phyloP scores from a whole-genome alignment of 2,888 invertebrate species.

The Nasonia oneida region DNA sequence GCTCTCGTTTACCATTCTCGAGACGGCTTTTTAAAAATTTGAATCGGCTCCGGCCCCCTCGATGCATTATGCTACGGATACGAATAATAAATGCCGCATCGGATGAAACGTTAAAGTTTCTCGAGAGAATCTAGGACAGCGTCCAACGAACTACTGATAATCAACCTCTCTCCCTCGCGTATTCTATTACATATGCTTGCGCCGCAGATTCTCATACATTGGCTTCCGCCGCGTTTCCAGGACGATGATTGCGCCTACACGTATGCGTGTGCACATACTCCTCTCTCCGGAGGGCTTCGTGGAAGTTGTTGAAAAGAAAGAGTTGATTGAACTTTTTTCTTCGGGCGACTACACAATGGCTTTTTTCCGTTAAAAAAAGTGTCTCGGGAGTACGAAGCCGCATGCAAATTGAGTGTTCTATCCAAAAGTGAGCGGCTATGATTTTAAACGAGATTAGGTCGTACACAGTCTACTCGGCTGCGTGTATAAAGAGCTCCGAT shows the following conservation, averaged over 20 bases:
- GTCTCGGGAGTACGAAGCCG: background rate
- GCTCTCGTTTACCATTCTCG: background rate
- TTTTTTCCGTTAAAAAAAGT: background rate
- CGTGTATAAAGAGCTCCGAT: background rate
- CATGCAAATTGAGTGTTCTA: background rate
- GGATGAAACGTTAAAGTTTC: background rate
- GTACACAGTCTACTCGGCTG: background rate
- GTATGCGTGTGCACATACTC: background rate
- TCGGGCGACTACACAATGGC: background rate
- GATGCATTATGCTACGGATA: background rate
- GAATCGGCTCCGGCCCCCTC: background rate
- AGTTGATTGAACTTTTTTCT: constrained; percentile 1
- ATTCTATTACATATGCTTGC: background rate
- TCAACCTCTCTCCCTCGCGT: no score
- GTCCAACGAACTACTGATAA: background rate
- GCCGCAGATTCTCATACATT: background rate
- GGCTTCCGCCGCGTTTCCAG: constrained; percentile 34
- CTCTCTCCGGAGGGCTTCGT: background rate
- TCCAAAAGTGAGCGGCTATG: background rate
- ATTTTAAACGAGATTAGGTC: background rate
- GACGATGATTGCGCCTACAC: constrained; percentile 20
- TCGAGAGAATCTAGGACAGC: background rate
- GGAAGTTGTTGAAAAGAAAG: background rate
- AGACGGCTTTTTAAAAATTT: background rate
- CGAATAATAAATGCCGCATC: background rate